Conservation (phyloP, 2,888 invertebrate genomes). For the Dasysyrphus albostriatus region DNA sequence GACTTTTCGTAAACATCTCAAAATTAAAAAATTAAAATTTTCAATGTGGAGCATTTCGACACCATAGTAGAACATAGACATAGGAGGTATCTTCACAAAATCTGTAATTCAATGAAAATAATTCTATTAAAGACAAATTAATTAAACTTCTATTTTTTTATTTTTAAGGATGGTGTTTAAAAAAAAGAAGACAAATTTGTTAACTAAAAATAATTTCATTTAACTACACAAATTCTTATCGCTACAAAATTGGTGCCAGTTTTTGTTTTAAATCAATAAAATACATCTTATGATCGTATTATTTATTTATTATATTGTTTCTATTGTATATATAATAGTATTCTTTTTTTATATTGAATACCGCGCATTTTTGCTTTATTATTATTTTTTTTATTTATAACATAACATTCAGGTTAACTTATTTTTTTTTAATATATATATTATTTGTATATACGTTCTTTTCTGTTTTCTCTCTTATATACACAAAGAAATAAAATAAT, state of each 20-base stretch:
- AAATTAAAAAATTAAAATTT: no score
- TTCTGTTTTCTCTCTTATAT: constrained; percentile 65
- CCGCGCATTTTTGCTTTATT: constrained; percentile 20
- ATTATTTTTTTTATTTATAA: constrained; percentile 52
- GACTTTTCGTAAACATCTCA: no score
- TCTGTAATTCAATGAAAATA: background rate
- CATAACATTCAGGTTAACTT: constrained; percentile 68
- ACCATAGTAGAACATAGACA: no score
- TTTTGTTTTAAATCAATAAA: background rate
- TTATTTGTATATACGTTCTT: constrained; percentile 14
- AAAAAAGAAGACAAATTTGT: background rate
- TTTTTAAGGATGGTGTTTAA: constrained; percentile 21
- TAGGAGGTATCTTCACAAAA: no score
- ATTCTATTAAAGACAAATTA: background rate
- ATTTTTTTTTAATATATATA: constrained; percentile 13
- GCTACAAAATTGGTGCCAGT: constrained; percentile 44
- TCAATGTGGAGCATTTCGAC: no score
- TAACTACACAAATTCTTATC: constrained; percentile 30
- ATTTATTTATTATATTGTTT: constrained; percentile 34
- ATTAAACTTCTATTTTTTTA: constrained; percentile 28
- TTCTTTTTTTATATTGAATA: constrained; percentile 47
- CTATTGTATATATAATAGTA: constrained; percentile 38
- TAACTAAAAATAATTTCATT: constrained; percentile 32
- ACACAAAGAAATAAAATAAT: constrained; percentile 44
- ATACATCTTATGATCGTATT: constrained; percentile 5